Evolutionary conservation across 2,888 invertebrate species (phyloP).

Genomic region (Tanypteryx hageni): DNA sequence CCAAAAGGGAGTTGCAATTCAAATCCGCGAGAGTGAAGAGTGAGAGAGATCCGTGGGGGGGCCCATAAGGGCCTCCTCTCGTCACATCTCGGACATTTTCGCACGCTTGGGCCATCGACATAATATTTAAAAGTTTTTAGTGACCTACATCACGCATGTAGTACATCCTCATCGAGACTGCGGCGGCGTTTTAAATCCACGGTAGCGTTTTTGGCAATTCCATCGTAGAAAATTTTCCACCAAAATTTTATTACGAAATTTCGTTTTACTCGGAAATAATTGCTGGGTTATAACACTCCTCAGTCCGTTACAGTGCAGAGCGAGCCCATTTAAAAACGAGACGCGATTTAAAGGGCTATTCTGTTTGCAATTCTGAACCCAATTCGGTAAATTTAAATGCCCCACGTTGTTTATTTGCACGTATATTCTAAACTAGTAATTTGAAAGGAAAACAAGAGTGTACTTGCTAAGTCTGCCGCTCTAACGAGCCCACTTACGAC

Average conservation of each 20-base stretch:
- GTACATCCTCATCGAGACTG: no score
- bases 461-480: not conserved
- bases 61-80: not conserved
- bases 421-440: not conserved
- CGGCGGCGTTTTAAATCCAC: no score
- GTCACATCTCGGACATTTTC: not conserved
- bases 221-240: no score
- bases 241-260: no score
- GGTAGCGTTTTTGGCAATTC: no score
- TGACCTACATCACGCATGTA: not conserved
- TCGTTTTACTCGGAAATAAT: no score
- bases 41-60: not conserved
- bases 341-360: not conserved
- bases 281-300: no score
- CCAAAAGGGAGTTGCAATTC: slow-evolving; percentile 37
- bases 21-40: slow-evolving; percentile 39
- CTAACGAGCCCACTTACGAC: no score
- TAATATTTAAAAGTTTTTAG: not conserved
- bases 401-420: not conserved
- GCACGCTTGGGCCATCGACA: not conserved
- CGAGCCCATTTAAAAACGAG: not conserved
- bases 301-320: not conserved
- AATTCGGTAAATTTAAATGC: slow-evolving; percentile 12
- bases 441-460: slow-evolving; percentile 7
- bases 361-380: not conserved